Percentiles rank a stretch among this genome's conserved stretches.
Evolutionary conservation across 2,113 vertebrate genomes (phyloP).

Genomic region (Xiphophorus hellerii): DNA sequence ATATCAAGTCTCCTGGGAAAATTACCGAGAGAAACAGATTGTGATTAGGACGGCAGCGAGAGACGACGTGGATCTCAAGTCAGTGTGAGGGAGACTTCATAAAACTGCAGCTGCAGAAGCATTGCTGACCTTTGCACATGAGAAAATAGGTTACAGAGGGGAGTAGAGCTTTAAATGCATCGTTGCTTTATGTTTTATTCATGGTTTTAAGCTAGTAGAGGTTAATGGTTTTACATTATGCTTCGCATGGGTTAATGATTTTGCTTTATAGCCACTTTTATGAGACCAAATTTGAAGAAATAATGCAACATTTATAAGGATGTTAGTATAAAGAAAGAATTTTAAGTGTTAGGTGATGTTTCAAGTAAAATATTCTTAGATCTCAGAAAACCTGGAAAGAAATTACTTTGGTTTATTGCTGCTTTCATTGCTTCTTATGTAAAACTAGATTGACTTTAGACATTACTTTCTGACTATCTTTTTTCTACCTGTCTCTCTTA

Average conservation of each 20-base stretch:
- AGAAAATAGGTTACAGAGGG: conserved; percentile 36
- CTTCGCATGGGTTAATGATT: conserved; percentile 27
- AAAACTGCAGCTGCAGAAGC: conserved; percentile 25
- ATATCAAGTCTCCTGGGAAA: conserved; percentile 41
- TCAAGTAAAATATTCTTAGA: conserved; percentile 4
- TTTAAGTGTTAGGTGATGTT: neutral
- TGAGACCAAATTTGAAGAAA: conserved; percentile 40
- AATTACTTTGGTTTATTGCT: neutral
- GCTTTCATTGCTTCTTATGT: neutral
- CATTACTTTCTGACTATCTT: no score
- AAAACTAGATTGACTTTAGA: conserved; percentile 22
- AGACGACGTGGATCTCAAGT: conserved; percentile 25
- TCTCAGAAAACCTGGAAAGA: neutral
- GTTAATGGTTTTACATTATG: conserved; percentile 46
- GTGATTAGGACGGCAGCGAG: conserved; percentile 19
- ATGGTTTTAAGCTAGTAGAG: conserved; percentile 17
- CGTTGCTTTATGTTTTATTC: conserved; percentile 56
- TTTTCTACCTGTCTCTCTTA: no score
- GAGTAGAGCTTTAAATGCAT: conserved; percentile 45
- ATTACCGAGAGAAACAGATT: conserved; percentile 22
- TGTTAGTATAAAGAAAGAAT: conserved; percentile 8
- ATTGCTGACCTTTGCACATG: conserved; percentile 45
- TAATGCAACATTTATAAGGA: conserved; percentile 48
- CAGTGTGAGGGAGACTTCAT: conserved; percentile 21
- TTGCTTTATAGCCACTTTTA: conserved; percentile 32